These are phyloP conservation scores for Antennarius striatus DNA, from an alignment of 2,113 vertebrate genomes.

Conservation along the genomic window DNA sequence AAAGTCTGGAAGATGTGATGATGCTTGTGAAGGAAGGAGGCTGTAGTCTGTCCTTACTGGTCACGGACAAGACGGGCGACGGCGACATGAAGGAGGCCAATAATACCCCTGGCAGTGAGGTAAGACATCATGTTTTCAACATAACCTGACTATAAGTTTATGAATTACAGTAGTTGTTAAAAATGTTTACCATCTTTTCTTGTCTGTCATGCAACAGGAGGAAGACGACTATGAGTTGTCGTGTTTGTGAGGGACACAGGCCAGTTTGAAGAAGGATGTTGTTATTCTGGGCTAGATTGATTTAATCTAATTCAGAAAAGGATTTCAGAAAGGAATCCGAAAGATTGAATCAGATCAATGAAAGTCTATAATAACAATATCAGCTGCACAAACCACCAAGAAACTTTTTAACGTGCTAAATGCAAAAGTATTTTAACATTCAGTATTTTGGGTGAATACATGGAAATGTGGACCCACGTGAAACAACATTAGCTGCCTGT, in stretches of 20 bases:
- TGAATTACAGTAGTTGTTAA: not conserved
- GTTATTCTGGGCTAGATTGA: not conserved
- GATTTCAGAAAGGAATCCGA: no score
- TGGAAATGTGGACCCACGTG: no score
- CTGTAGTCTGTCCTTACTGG: conserved; percentile 55
- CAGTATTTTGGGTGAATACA: no score
- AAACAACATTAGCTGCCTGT: no score
- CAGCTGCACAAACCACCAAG: no score
- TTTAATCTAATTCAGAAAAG: not conserved
- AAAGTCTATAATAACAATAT: no score
- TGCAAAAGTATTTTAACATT: no score
- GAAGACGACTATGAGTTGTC: conserved; percentile 39
- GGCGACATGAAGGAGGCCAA: conserved; percentile 24
- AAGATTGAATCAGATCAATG: no score
- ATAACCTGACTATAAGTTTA: not conserved
- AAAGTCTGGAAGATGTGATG: conserved; percentile 72
- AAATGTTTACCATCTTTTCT: conserved; percentile 4
- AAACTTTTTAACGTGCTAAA: no score
- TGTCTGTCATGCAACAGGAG: conserved; percentile 44
- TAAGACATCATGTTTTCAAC: conserved; percentile 14
- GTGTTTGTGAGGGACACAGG: conserved; percentile 31
- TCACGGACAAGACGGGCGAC: conserved; percentile 52
- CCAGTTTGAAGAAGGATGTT: not conserved
- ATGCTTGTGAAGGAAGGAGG: conserved; percentile 67
- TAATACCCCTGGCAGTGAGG: conserved; percentile 39